Evolutionary conservation across 2,797 vertebrate species (phyloP), one percentile per base, ranked within the genome.

Genomic region (Peromyscus nudipes): DNA sequence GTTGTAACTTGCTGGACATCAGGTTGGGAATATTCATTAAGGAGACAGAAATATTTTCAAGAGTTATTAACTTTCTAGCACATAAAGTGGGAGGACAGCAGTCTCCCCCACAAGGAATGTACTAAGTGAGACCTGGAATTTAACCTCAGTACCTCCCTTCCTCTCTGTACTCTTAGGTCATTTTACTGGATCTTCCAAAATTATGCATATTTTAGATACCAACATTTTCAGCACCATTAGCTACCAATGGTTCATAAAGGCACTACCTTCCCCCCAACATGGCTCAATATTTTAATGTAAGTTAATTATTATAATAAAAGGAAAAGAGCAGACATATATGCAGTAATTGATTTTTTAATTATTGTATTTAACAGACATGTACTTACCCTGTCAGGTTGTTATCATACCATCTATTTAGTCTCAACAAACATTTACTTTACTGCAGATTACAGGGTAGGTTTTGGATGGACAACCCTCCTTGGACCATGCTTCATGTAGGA

Each of bases 191-290:
- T 65, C 9, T 43, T 77, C 2, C n/a, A 73, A 77, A 76, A 40
- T 40, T 60, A 85, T 92, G 17, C 49, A n/a, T 49, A 49, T 91
- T 90, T 92, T 89, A 97, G 40, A 94, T 83, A 29, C 52, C 81
- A 86, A 25, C 16, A 73, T 91, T 94, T 76, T 64, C 37, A 85
- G 23, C 46, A 81, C 23, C 46, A 76, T 55, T 29, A 77, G 27
- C 12, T 34, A 19, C 76, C 31, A 57, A 14, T 69, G 37, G 25
- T 55, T 31, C 37, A 75, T n/a, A 43, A 79, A 94, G 90, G 64
- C 34, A 73, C 13, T 23, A 46, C 6, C 62, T 65, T 11, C 19
- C 6, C 31, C 21, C 8, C 16, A 91, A 31, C 1, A 12, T 37
- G 4, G 31, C 27, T 62, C 23, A 77, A 57, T 93, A 62, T 6